These are phyloP conservation scores for Oligia latruncula DNA, from an alignment of 2,888 invertebrate species.

Conservation along the genomic window DNA sequence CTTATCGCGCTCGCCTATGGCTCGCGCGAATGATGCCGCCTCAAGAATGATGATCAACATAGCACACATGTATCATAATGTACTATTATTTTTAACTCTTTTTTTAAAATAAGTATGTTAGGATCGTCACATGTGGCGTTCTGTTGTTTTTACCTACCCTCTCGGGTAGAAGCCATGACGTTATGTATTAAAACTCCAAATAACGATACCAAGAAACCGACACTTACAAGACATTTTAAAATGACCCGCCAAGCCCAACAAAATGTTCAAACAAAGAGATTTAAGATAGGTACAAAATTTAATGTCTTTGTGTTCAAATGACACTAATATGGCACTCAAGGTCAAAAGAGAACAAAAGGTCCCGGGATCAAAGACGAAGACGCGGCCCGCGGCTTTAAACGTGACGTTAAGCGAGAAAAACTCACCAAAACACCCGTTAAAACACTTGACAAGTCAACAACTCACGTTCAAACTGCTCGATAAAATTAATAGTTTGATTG, in stretches of 20 bases:
- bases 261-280: neutral
- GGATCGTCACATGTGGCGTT: no score
- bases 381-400: neutral
- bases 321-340: slow-evolving; percentile 5
- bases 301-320: neutral
- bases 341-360: neutral
- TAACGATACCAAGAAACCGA: neutral
- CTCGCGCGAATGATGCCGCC: no score
- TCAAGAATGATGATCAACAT: no score
- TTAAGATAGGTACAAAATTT: no score
- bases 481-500: slow-evolving; percentile 5
- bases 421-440: slow-evolving; percentile 10
- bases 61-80: no score
- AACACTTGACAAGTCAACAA: slow-evolving; percentile 9
- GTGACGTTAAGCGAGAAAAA: neutral
- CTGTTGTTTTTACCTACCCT: neutral
- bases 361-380: neutral
- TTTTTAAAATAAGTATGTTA: neutral
- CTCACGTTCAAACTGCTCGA: neutral
- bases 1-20: no score
- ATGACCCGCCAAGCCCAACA: neutral
- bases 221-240: neutral
- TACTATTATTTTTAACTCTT: no score
- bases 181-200: neutral
- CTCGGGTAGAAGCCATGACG: no score